Conservation (phyloP, 2,113 vertebrate species). For the Tringa solitaria region DNA sequence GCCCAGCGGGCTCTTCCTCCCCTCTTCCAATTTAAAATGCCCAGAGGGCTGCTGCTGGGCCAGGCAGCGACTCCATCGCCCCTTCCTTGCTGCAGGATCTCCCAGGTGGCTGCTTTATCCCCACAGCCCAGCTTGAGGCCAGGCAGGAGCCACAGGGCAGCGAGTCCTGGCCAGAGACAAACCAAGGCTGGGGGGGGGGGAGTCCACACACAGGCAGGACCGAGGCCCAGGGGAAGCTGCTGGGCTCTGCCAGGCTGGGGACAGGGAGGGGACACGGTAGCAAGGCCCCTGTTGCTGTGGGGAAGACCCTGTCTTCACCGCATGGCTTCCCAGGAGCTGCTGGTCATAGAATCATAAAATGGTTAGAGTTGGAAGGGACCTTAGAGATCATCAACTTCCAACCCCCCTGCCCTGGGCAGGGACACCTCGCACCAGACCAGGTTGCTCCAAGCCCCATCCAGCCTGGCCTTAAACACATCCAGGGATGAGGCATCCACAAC, state of each 20-base stretch:
- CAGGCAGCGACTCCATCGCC: fast-evolving
- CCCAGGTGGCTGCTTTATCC: fast-evolving
- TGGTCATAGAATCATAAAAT: too few relatives aligned
- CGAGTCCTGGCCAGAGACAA: fast-evolving
- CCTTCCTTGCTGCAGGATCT: neutral
- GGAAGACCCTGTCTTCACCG: neutral
- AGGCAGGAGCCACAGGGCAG: neutral
- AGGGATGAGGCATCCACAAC: too few relatives aligned
- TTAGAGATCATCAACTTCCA: too few relatives aligned
- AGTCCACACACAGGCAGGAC: fast-evolving
- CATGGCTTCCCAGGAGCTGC: neutral
- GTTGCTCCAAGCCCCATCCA: too few relatives aligned
- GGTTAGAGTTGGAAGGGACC: too few relatives aligned
- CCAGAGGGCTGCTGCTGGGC: neutral
- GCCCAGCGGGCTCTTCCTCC: too few relatives aligned
- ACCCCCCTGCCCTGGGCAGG: too few relatives aligned
- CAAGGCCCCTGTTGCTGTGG: fast-evolving
- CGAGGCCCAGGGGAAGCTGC: fast-evolving
- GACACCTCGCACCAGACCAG: too few relatives aligned
- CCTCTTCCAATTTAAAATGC: too few relatives aligned
- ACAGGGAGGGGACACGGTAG: neutral
- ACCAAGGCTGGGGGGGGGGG: too few relatives aligned
- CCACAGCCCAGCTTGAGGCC: fast-evolving
- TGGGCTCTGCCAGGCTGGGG: neutral
- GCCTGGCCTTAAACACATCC: too few relatives aligned